Evolutionary conservation across 2,888 invertebrate genomes (phyloP), one percentile per base, ranked within the genome.

Genomic region (Notodonta dromedarius): DNA sequence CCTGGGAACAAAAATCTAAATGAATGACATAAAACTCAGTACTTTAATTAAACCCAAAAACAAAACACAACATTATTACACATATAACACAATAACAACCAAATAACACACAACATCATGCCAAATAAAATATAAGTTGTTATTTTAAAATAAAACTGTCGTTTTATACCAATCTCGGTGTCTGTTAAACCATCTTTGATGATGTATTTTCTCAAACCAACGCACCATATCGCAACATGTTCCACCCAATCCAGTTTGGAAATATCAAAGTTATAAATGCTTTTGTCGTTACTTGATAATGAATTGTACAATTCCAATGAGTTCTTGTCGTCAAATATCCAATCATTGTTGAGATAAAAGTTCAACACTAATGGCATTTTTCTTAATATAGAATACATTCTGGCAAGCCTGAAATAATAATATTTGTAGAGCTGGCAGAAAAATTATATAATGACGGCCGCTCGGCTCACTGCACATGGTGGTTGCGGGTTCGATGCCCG

Each of bases 211-310:
- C 84, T 69, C 0, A 83, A 0, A 0, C 84, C 84, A 0, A 83
- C 3, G 5, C 58, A 55, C 80, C 78, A 80, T 0, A 67, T 8
- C 0, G 61, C 8, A 50, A 78, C 48, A 46, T 73, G 71, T 7
- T 78, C 74, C 0, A 16, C 9, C 71, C 76, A 78, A 39, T 82
- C 67, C 0, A 82, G 58, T 5, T 60, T 61, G 0, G 42, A 39
- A 0, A 75, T 51, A 54, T 84, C 78, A 24, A 80, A 82, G n/a
- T 82, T 70, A 55, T 71, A 84, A 5, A 84, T 79, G 1, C 58
- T 64, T 39, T 65, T 74, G 61, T 83, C 83, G 5, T 59, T 58
- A 0, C 62, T 44, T 1, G 76, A 72, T 52, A 79, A 39, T 1
- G 46, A 66, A 0, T 74, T 24, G 50, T 67, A 72, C 0, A 83